Conservation (phyloP, 2,113 vertebrate species). For the Ochotona princeps region DNA sequence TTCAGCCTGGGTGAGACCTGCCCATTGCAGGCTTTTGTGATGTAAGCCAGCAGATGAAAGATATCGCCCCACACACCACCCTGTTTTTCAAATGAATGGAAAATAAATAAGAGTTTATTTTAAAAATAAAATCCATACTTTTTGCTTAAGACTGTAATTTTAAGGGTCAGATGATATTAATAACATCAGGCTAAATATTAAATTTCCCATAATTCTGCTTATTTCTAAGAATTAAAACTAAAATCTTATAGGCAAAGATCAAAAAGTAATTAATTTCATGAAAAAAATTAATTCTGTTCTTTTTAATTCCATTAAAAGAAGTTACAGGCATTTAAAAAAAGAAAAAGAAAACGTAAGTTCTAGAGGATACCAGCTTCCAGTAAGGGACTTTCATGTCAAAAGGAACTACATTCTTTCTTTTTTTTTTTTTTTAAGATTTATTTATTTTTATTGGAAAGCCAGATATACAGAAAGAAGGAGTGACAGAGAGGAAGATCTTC, state of each 20-base stretch:
- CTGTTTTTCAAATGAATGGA: too few relatives aligned
- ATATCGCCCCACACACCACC: too few relatives aligned
- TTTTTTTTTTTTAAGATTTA: too few relatives aligned
- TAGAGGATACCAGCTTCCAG: slow-evolving; percentile 59
- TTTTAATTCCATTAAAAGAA: slow-evolving; percentile 40
- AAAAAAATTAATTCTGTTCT: too few relatives aligned
- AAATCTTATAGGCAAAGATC: slow-evolving; percentile 69
- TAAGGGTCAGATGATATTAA: slow-evolving; percentile 13
- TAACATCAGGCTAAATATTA: slow-evolving; percentile 41
- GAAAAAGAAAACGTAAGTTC: background rate
- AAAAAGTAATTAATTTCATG: background rate
- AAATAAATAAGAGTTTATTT: slow-evolving; percentile 15
- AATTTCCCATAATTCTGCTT: slow-evolving; percentile 62
- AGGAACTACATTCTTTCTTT: background rate
- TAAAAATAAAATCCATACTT: slow-evolving; percentile 16
- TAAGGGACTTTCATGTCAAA: slow-evolving; percentile 49
- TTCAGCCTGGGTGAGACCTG: too few relatives aligned
- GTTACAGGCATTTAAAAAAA: too few relatives aligned
- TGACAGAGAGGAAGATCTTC: too few relatives aligned
- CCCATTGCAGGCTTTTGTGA: too few relatives aligned
- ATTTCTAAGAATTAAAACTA: slow-evolving; percentile 68
- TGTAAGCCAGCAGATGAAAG: too few relatives aligned
- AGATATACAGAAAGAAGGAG: too few relatives aligned
- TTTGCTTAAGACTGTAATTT: slow-evolving; percentile 9
- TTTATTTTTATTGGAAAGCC: too few relatives aligned